A percentile compares a stretch with the other conserved stretches of the same genome.
These are phyloP conservation scores for Ciconia maguari DNA, from an alignment of 2,113 vertebrate genomes.

Conservation along the genomic window DNA sequence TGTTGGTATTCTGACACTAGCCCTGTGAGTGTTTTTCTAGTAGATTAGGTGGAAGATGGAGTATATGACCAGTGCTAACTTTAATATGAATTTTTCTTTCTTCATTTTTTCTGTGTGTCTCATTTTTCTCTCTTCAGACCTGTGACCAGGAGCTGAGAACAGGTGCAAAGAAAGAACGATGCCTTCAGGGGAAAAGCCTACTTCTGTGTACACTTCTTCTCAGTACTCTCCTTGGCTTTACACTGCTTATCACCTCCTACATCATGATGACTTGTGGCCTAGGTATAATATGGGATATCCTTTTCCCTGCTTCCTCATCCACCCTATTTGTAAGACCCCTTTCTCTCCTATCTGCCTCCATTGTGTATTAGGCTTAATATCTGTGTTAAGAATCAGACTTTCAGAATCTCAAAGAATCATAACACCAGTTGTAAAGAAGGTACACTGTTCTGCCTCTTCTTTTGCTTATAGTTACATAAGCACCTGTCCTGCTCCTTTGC, in stretches of 20 bases:
- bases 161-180: constrained; percentile 23
- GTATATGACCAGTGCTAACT: background rate
- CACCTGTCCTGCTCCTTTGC: background rate
- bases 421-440: background rate
- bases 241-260: constrained; percentile 78
- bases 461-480: background rate
- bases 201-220: constrained; percentile 62
- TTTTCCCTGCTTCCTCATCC: background rate
- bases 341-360: background rate
- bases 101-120: background rate
- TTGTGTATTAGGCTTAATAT: background rate
- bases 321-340: background rate
- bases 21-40: background rate
- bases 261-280: constrained; percentile 72
- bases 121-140: constrained; percentile 35
- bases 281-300: constrained; percentile 37
- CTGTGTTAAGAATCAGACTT: background rate
- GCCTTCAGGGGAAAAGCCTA: constrained; percentile 10
- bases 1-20: background rate
- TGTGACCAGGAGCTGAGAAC: constrained; percentile 25
- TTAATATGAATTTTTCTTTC: background rate
- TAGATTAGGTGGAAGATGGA: background rate
- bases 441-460: background rate
- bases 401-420: background rate
- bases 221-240: constrained; percentile 73